Base-by-base conservation (phyloP, 37 sponge, comb jelly and placozoan species). In the Bolinopsis microptera region DNA sequence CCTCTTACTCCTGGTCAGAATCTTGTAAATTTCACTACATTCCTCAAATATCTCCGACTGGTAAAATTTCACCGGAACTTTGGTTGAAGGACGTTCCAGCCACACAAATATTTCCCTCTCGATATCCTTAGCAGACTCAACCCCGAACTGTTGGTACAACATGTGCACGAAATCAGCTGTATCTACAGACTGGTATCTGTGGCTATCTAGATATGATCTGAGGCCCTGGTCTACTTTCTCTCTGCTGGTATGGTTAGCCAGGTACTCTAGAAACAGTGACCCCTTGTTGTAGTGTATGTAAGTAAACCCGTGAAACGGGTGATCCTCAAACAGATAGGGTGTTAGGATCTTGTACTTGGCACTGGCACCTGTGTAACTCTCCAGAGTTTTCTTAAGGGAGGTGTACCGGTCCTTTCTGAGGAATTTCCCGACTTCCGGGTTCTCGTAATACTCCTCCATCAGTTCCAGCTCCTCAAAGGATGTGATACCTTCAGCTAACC, bases 401-500 rank as follows among this genome's bases (percentile, higher is more conserved):
- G 36, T 32, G 80, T 32, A 77, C 21, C 32, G 28, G 8, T 34
- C 16, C 80, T 36, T 1, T 32, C 80, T 27, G 1, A 77, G 27
- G 18, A 35, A 77, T 36, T 32, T 34, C 80, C 80, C 80, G 33
- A 77, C 36, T 77, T 77, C 36, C 34, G 61, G 61, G 13, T 77
- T 36, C 18, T 36, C 80, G 80, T 77, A 77, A 0, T 32, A 35
- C 37, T 77, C 80, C 35, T 77, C 80, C 80, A 77, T 77, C 36
- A 77, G 33, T 3, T 80, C 82, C 34, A 41, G 48, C 25, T 86
- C 90, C 5, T 33, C 18, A 48, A 86, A 86, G n/a, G 35, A 28
- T 1, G 90, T 86, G 90, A 86, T 40, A 28, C 90, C 90, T 48
- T 86, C 90, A 9, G 90, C 41, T 22, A 86, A 25, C 90, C 90